A percentile compares a stretch with the other conserved stretches of the same genome.
Conservation (phyloP, 2,797 vertebrate genomes). For the Acipenser transmontanus region DNA sequence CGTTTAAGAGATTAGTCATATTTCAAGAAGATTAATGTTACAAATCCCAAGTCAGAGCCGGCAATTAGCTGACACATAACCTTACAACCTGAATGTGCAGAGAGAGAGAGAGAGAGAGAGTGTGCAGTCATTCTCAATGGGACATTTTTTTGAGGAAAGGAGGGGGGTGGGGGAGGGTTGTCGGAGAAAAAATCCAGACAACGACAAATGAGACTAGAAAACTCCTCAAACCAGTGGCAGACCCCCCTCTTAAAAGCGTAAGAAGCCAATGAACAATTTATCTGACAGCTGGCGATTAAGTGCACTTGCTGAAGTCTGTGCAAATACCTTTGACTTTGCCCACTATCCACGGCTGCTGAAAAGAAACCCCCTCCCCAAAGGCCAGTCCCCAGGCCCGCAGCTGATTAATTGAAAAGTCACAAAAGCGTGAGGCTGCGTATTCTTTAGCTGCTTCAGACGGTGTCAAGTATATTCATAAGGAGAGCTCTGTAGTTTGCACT, state of each 20-base stretch:
- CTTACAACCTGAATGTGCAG: neutral
- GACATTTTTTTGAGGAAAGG: neutral
- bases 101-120: neutral
- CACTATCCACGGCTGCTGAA: neutral
- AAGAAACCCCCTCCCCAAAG: neutral
- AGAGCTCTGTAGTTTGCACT: neutral
- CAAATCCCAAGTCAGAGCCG: neutral
- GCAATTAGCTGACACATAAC: constrained; percentile 7
- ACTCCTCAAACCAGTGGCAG: neutral
- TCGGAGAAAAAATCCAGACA: neutral
- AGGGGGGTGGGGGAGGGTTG: neutral
- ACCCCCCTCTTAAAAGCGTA: neutral
- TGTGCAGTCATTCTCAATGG: neutral
- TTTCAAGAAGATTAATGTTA: constrained; percentile 7
- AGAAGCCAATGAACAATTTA: constrained; percentile 12
- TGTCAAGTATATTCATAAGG: constrained; percentile 4
- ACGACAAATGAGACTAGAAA: neutral
- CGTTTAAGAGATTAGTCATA: neutral
- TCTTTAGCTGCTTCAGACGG: constrained; percentile 1
- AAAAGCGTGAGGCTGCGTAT: constrained; percentile 4
- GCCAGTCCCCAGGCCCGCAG: neutral
- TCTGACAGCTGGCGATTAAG: constrained; percentile 9
- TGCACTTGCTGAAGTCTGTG: constrained; percentile 5
- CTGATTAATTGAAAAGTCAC: constrained; percentile 9
- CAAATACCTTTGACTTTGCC: constrained; percentile 2